Evolutionary conservation across 37 sponge, comb jelly and placozoan genomes (phyloP), one percentile per base, ranked within the genome.

Genomic region (Spongilla lacustris): DNA sequence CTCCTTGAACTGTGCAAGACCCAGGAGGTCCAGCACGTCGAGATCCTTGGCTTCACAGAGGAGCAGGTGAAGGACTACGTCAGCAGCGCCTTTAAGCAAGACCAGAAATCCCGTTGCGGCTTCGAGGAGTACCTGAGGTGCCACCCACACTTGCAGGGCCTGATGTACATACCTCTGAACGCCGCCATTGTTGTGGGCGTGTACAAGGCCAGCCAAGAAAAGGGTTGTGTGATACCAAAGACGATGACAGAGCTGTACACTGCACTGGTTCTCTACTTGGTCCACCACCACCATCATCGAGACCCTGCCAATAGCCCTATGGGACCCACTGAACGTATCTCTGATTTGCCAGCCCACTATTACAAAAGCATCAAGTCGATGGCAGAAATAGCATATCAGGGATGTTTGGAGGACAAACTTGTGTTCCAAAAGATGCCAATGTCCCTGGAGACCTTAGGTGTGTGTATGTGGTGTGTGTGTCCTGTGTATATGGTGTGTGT

Each of bases 161-260:
- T 79, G 72, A 79, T 86, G 85, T 76, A 85, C 49, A 36, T 77
- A 36, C 85, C 85, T 66, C 68, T 85, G 4, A 67, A 85, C 29
- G 29, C 50, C 68, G 77, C 77, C 69, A 85, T 85, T 21, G 38
- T 77, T 2, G 77, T 36, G 6, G 35, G 74, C 24, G 37, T 77
- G 38, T 85, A 85, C 46, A 34, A 21, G 28, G 36, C 34, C 58
- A 50, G 19, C 27, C 29, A 31, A 27, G 34, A 36, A 5, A 46
- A 21, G 23, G 32, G 66, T 2, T 35, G 48, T 28, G 67, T n/a
- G 67, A 50, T 74, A 13, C 84, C 84, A 5, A 73, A 31, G 49
- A 83, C 84, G 31, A 73, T 83, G 75, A 83, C 84, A 14, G 50
- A 83, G 50, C 84, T 83, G 35, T 83, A 83, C 75, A 74, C 75